These are phyloP conservation scores for Tetramorium alpestre DNA, from an alignment of 1,140 invertebrate species.

Conservation along the genomic window DNA sequence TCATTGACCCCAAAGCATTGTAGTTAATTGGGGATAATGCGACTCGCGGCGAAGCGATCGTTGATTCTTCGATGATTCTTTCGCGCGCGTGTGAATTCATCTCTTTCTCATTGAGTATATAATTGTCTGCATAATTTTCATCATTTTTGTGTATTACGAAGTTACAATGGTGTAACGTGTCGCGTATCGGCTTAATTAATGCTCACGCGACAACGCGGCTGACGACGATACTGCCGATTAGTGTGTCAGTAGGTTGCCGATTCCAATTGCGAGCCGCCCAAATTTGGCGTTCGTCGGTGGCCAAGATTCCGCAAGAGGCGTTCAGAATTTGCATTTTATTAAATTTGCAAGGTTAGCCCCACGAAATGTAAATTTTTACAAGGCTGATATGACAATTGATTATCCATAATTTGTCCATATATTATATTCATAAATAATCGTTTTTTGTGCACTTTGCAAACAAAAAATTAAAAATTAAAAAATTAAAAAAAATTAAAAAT, in stretches of 20 bases:
- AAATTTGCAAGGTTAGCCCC: too few relatives aligned
- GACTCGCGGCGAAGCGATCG: background rate
- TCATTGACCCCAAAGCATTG: background rate
- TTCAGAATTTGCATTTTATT: slow-evolving; percentile 57
- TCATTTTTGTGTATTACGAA: background rate
- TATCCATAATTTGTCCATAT: too few relatives aligned
- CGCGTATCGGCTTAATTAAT: slow-evolving; percentile 9
- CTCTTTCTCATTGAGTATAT: background rate
- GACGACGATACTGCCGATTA: slow-evolving; percentile 72
- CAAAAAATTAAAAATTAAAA: too few relatives aligned
- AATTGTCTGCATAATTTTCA: background rate
- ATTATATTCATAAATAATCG: too few relatives aligned
- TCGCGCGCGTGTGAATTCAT: background rate
- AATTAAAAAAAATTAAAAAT: too few relatives aligned
- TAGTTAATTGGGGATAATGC: background rate
- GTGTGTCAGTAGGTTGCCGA: slow-evolving; percentile 83
- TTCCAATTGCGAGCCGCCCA: slow-evolving; percentile 76
- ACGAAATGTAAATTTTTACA: too few relatives aligned
- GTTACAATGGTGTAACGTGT: background rate
- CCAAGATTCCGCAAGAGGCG: slow-evolving; percentile 47
- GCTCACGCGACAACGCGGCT: background rate
- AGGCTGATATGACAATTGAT: too few relatives aligned
- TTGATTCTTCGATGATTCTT: background rate
- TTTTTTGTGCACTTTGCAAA: too few relatives aligned
- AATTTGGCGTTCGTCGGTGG: slow-evolving; percentile 77